Percentiles rank a stretch among this genome's conserved stretches.
Evolutionary conservation across 2,888 invertebrate genomes (phyloP).

Genomic region (Idaea dimidiata): DNA sequence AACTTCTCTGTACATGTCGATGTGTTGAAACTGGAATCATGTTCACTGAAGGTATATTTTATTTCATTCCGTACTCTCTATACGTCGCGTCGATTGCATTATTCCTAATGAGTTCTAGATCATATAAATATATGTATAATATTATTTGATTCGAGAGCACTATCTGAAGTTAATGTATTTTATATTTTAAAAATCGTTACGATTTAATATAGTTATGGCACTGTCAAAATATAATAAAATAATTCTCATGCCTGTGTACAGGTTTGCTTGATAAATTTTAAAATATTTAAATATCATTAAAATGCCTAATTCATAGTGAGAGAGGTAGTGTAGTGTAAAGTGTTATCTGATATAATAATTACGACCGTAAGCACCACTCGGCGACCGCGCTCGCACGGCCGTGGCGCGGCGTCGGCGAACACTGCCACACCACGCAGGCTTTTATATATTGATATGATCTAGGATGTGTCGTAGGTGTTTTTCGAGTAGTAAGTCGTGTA

Average conservation of each 20-base stretch:
- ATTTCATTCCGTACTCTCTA: slow-evolving; percentile 34
- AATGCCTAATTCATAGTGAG: slow-evolving; percentile 75
- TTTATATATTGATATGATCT: slow-evolving; percentile 79
- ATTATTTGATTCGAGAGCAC: slow-evolving; percentile 39
- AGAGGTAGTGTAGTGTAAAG: slow-evolving; percentile 73
- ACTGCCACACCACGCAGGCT: slow-evolving; percentile 65
- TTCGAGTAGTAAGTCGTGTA: slow-evolving; percentile 77
- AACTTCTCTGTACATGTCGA: slow-evolving; percentile 38
- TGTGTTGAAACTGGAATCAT: slow-evolving; percentile 37
- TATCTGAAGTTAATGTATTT: slow-evolving; percentile 37
- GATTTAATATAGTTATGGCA: slow-evolving; percentile 43
- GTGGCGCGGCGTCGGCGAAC: slow-evolving; percentile 43
- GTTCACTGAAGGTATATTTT: slow-evolving; percentile 30
- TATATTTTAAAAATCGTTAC: slow-evolving; percentile 39
- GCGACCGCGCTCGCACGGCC: slow-evolving; percentile 33
- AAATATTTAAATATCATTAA: slow-evolving; percentile 66
- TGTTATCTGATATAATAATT: slow-evolving; percentile 59
- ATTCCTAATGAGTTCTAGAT: slow-evolving; percentile 76
- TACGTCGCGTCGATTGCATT: slow-evolving; percentile 50
- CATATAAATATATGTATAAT: slow-evolving; percentile 76
- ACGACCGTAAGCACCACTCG: slow-evolving; percentile 52
- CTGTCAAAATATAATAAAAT: slow-evolving; percentile 44
- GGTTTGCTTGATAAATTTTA: slow-evolving; percentile 62
- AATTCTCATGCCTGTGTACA: slow-evolving; percentile 50
- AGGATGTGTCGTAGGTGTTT: slow-evolving; percentile 79